phyloP scores from a whole-genome alignment of 1,140 invertebrate genomes.

The Drosophila persimilis region DNA sequence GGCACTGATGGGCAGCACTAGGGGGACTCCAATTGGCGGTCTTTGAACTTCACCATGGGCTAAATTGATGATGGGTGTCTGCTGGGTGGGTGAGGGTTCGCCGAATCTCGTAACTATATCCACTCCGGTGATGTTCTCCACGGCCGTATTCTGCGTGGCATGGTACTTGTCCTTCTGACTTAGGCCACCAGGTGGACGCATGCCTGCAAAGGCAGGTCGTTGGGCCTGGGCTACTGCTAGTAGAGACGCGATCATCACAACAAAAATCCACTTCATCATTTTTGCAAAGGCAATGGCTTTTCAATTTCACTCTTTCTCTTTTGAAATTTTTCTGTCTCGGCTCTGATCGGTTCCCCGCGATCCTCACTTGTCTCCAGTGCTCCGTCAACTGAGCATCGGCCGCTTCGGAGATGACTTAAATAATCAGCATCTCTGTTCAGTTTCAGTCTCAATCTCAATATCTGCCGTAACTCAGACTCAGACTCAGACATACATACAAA shows the following conservation, averaged over 20 bases:
- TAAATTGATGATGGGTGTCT: constrained; percentile 26
- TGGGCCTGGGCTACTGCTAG: constrained; percentile 55
- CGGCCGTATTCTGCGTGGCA: constrained; percentile 55
- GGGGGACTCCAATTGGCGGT: constrained; percentile 68
- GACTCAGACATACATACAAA: not conserved
- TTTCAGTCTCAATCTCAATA: constrained; percentile 18
- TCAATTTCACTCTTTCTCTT: constrained; percentile 25
- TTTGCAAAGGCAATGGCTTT: not conserved
- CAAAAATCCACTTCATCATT: constrained; percentile 44
- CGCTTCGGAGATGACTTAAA: constrained; percentile 59
- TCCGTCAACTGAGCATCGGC: constrained; percentile 48
- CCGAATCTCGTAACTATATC: constrained; percentile 68
- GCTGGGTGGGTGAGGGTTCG: constrained; percentile 18
- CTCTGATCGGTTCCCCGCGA: not conserved
- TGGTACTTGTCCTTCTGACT: constrained; percentile 77
- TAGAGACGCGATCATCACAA: constrained; percentile 28
- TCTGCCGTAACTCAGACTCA: not conserved
- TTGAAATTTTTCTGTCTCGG: constrained; percentile 18
- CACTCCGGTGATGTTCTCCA: constrained; percentile 63
- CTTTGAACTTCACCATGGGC: constrained; percentile 62
- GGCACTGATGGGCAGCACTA: constrained; percentile 49
- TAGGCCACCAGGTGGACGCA: constrained; percentile 70
- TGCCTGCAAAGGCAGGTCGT: constrained; percentile 73
- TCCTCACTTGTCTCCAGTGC: constrained; percentile 20
- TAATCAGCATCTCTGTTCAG: constrained; percentile 48